Conservation (phyloP, 2,113 vertebrate genomes). For the Etheostoma cragini region DNA sequence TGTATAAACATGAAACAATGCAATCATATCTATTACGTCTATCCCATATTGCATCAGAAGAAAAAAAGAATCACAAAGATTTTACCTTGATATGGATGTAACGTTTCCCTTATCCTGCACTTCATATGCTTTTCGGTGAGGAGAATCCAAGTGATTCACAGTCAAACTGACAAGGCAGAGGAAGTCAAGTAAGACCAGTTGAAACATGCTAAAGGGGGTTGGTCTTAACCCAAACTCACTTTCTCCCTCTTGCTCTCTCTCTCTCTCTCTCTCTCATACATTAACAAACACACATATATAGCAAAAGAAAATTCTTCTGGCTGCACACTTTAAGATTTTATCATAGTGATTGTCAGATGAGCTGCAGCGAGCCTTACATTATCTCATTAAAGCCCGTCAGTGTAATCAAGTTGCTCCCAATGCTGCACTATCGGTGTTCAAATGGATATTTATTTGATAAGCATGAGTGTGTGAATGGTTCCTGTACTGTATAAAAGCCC, state of each 20-base stretch:
- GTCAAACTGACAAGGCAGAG: slow-evolving; percentile 60
- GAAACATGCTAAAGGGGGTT: slow-evolving; percentile 69
- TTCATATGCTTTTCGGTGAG: slow-evolving; percentile 55
- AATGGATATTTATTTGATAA: no score
- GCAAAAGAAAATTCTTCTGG: neutral
- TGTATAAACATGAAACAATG: neutral
- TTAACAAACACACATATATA: neutral
- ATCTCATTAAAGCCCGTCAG: neutral
- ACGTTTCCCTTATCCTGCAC: slow-evolving; percentile 11
- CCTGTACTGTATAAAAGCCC: no score
- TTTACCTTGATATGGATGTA: slow-evolving; percentile 57
- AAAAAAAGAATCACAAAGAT: slow-evolving; percentile 9
- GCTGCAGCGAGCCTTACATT: neutral
- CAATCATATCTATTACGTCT: neutral
- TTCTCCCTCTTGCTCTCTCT: slow-evolving; percentile 9
- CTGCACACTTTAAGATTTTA: neutral
- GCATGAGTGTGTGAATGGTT: no score
- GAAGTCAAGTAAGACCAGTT: slow-evolving; percentile 54
- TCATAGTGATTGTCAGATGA: slow-evolving; percentile 1
- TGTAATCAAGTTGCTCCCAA: neutral
- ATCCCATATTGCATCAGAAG: slow-evolving; percentile 6
- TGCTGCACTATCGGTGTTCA: no score
- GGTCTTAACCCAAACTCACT: slow-evolving; percentile 46
- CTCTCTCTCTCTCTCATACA: neutral
- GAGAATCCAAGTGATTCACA: slow-evolving; percentile 59